phyloP scores from a whole-genome alignment of 2,888 invertebrate species.

The Cosmopolites sordidus region DNA sequence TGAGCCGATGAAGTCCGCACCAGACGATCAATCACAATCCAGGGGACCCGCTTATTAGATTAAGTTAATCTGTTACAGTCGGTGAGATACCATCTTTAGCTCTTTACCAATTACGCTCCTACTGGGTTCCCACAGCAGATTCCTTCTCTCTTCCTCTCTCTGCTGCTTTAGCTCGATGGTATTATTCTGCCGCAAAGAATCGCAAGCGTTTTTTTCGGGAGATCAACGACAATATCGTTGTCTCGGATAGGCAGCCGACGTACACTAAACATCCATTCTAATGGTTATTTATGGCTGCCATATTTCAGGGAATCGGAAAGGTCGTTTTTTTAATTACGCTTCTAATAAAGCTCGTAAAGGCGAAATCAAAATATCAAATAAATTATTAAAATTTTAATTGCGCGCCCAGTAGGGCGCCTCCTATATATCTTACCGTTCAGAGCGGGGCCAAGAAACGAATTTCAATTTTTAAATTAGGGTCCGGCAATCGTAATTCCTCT shows the following conservation, averaged over 20 bases:
- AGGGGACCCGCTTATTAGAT: slow-evolving; percentile 43
- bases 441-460: slow-evolving; percentile 10
- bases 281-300: slow-evolving; percentile 4
- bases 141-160: neutral
- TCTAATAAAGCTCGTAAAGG: slow-evolving; percentile 25
- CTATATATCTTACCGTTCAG: slow-evolving; percentile 23
- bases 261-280: neutral
- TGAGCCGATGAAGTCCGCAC: slow-evolving; percentile 14
- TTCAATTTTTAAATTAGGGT: slow-evolving; percentile 1
- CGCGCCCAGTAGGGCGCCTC: slow-evolving; percentile 26
- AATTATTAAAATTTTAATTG: slow-evolving; percentile 29
- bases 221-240: too few relatives aligned
- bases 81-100: slow-evolving; percentile 39
- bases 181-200: too few relatives aligned
- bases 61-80: slow-evolving; percentile 43
- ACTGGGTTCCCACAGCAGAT: slow-evolving; percentile 33
- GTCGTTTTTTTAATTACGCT: slow-evolving; percentile 23
- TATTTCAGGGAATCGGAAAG: slow-evolving; percentile 10
- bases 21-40: slow-evolving; percentile 38
- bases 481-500: neutral
- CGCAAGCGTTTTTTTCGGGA: too few relatives aligned
- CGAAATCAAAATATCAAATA: slow-evolving; percentile 28
- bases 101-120: slow-evolving; percentile 41
- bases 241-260: too few relatives aligned
- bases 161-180: neutral